Conservation (phyloP, 2,888 invertebrate genomes). For the Cheilosia impressa region DNA sequence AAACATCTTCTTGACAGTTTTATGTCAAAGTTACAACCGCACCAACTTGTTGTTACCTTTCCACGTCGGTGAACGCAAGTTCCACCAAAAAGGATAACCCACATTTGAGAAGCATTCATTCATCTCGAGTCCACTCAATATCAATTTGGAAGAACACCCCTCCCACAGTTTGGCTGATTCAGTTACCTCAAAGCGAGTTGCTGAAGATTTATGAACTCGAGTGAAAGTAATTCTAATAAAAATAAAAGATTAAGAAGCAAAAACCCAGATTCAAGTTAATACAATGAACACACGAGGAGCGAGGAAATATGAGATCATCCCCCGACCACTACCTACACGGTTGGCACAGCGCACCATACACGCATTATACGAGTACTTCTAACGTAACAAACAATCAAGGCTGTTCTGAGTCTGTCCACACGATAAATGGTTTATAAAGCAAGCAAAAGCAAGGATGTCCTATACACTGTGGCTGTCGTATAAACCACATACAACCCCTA, state of each 20-base stretch:
- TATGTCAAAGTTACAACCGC: too few species aligned
- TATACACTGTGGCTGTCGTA: neutral
- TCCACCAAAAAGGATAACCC: constrained; percentile 11
- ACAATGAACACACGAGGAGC: constrained; percentile 6
- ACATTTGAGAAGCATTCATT: neutral
- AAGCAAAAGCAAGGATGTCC: constrained; percentile 42
- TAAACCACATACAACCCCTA: neutral
- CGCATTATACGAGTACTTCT: neutral
- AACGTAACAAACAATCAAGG: constrained; percentile 23
- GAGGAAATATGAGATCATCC: constrained; percentile 39
- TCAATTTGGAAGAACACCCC: neutral
- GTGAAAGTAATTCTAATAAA: constrained; percentile 63
- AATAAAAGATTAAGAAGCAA: constrained; percentile 32
- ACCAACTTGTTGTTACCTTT: constrained; percentile 6
- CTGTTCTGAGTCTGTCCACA: constrained; percentile 11
- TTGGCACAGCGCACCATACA: constrained; percentile 29
- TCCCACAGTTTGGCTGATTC: constrained; percentile 4
- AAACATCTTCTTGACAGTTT: too few species aligned
- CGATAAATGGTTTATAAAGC: constrained; percentile 51
- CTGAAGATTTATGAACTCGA: constrained; percentile 56
- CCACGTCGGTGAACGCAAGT: constrained; percentile 4
- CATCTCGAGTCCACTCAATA: constrained; percentile 20
- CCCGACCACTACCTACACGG: constrained; percentile 29
- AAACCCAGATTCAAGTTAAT: constrained; percentile 8
- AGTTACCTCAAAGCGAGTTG: constrained; percentile 32